Evolutionary conservation across 1,140 invertebrate genomes (phyloP), one percentile per base, ranked within the genome.

Genomic region (Hycleus cichorii): DNA sequence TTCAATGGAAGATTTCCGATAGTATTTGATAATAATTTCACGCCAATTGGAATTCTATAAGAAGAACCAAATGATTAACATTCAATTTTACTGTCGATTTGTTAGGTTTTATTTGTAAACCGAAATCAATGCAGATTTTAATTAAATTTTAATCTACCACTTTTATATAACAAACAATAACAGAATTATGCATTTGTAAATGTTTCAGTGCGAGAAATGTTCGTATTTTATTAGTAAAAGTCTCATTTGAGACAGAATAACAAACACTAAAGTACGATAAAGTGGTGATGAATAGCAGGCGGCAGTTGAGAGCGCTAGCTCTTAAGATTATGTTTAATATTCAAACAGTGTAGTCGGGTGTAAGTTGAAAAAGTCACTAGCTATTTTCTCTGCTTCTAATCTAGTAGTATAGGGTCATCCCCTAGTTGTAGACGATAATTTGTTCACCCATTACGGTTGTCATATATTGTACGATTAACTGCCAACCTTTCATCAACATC

Each of bases 291-390:
- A 59, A 63, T 63, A 56, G 61, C 57, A 57, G 32, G 32, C 49
- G 32, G 32, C 49, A 63, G 61, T 63, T 52, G 57, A 63, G 61
- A 59, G 52, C 57, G 1, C 18, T 18, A 54, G 54, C 61, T 59
- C 61, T 63, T 63, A 63, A 63, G 61, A 59, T 50, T 57, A 52
- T 49, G 57, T 63, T 63, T 63, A 63, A 63, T 63, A 63, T 63
- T 63, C 61, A 63, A 63, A 63, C 57, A 44, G 61, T 57, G 61
- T 63, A 39, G 44, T 42, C 40, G 52, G 51, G 58, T 59, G 47
- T 52, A 48, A 59, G 57, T 50, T 58, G 61, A 63, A 63, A 63
- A 63, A 63, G 61, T 63, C 61, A 53, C 46, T 49, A 63, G 61
- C 57, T 63, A 63, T 63, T 63, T 63, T 63, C 57, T 52, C 50